Conservation (phyloP, 1,140 invertebrate genomes). For the Helicorthomorpha holstii region DNA sequence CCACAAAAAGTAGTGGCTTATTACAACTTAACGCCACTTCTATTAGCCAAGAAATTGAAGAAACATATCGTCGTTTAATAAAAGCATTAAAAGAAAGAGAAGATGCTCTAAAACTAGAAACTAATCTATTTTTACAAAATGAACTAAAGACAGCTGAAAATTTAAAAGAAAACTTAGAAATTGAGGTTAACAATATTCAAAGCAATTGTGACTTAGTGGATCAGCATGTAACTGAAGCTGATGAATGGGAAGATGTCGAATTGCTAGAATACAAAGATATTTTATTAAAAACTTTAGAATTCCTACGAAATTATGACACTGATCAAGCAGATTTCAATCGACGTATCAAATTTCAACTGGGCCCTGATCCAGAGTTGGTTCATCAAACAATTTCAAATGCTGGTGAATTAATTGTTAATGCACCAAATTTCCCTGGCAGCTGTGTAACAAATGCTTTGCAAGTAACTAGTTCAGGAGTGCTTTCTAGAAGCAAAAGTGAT, state of each 20-base stretch:
- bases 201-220: constrained; percentile 94
- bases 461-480: constrained; percentile 30
- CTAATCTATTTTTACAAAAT: constrained; percentile 66
- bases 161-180: constrained; percentile 80
- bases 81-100: constrained; percentile 85
- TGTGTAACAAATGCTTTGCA: not conserved
- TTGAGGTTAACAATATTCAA: constrained; percentile 78
- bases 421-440: constrained; percentile 31
- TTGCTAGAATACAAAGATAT: constrained; percentile 87
- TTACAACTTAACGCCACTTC: constrained; percentile 67
- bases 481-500: constrained; percentile 85
- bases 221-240: constrained; percentile 69
- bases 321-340: constrained; percentile 68
- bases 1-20: constrained; percentile 67
- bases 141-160: constrained; percentile 65
- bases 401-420: constrained; percentile 66
- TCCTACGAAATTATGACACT: constrained; percentile 81
- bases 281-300: constrained; percentile 74
- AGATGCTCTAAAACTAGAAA: constrained; percentile 66
- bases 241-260: constrained; percentile 42
- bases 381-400: constrained; percentile 66
- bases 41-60: constrained; percentile 79
- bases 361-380: constrained; percentile 74
- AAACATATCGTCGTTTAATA: constrained; percentile 68
- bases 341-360: constrained; percentile 63